Evolutionary conservation across 2,797 vertebrate species (phyloP).

Genomic region (Lates japonicus): DNA sequence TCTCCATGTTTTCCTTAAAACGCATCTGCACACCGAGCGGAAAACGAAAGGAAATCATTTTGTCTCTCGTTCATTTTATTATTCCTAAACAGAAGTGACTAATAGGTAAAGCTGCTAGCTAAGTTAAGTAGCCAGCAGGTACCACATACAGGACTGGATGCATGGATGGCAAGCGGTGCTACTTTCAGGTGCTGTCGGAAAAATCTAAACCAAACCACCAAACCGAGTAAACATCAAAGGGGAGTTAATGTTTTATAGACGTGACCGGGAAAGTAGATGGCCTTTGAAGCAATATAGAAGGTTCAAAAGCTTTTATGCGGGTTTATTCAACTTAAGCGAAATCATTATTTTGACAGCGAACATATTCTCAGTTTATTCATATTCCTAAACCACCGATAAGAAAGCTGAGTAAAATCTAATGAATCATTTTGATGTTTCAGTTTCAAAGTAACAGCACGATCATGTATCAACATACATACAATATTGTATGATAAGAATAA

Average conservation of each 20-base stretch:
- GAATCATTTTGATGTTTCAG: background rate
- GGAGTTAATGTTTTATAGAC: background rate
- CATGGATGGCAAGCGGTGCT: conserved; percentile 73
- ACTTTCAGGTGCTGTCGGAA: conserved; percentile 56
- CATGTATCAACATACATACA: no score
- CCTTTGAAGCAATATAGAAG: accelerated
- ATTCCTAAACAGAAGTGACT: conserved; percentile 72
- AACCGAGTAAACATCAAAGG: background rate
- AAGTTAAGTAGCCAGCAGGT: conserved; percentile 83
- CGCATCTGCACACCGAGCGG: conserved; percentile 58
- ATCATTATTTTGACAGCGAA: background rate
- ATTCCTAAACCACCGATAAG: background rate
- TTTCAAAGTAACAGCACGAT: background rate
- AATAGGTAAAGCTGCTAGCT: conserved; percentile 81
- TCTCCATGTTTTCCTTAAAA: conserved; percentile 57
- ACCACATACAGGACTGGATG: conserved; percentile 79
- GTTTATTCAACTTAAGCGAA: background rate
- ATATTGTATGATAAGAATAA: background rate
- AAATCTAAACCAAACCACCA: background rate
- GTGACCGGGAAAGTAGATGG: no score
- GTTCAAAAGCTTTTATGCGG: background rate
- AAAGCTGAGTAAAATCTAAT: background rate
- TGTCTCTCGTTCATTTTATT: conserved; percentile 71
- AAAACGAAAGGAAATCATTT: conserved; percentile 71
- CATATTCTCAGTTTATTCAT: background rate